Base-by-base conservation (phyloP, 1,140 invertebrate genomes). In the Zelostemma sp. region DNA sequence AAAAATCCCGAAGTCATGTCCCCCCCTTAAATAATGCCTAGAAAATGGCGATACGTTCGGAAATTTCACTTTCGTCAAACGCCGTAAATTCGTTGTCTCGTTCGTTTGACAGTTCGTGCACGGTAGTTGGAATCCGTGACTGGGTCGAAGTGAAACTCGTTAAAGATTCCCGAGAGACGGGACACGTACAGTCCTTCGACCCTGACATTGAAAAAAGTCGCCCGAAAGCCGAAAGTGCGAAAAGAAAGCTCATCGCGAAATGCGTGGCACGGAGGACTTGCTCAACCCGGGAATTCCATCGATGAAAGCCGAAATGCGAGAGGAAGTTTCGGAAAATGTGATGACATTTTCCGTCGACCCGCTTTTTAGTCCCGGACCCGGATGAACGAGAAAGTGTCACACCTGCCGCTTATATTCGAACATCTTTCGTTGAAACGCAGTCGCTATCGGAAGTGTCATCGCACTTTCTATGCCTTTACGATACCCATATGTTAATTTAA, bases 241-340 rank as follows among this genome's bases (percentile, higher is more conserved):
- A 51, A 79, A 74, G 78, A 79, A 80, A 79, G 80, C 74, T 73
- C 55, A 67, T 72, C 56, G 53, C 33, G 45, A 43, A 69, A 73
- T 72, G 54, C 58, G 38, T 40, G 28, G 40, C 35, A n/a, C 49
- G 58, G 55, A 55, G 48, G 35, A 40, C 40, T 43, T 43, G 40
- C 40, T 17, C 40, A 18, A 43, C 31, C 1, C 1, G 1, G 16
- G 18, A 53, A 54, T 35, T 35, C 16, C 43, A 46, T 46, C 18
- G 43, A 19, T 46, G 11, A 46, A 17, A 43, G 40, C 17, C 17
- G 17, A 43, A 35, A 35, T 6, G 11, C 11, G 14, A 43, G 11
- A 17, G 6, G 6, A 8, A 16, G 6, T 43, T 43, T 43, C 15
- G 40, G 40, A 43, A 43, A 43, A 43, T 43, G 17, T 17, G 12